Percentiles rank a stretch among this genome's conserved stretches.
Evolutionary conservation across 2,888 invertebrate genomes (phyloP).

Genomic region (Andricus quercusramuli): DNA sequence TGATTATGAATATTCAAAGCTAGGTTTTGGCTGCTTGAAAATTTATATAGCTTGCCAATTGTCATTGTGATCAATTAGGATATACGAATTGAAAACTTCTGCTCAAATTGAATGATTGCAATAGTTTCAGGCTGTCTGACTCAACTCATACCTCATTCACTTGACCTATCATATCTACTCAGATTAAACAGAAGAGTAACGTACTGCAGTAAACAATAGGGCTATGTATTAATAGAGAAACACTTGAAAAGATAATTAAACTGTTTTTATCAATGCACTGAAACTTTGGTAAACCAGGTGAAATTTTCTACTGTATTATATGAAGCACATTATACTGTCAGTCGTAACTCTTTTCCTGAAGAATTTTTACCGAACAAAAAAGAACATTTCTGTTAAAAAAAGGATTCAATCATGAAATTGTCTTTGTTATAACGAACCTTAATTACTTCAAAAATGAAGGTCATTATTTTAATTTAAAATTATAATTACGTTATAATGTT

Average conservation of each 20-base stretch:
- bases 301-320: not conserved
- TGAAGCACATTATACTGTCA: not conserved
- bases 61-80: no score
- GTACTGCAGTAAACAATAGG: constrained; percentile 7
- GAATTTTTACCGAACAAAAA: not conserved
- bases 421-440: not conserved
- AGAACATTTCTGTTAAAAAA: not conserved
- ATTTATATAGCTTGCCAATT: no score
- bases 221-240: not conserved
- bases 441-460: not conserved
- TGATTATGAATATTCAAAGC: not conserved
- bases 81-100: no score
- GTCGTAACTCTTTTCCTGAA: not conserved
- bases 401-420: not conserved
- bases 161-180: no score
- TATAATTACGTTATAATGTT: not conserved
- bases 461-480: not conserved
- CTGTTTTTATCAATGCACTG: not conserved
- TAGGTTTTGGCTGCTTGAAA: no score
- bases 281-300: not conserved
- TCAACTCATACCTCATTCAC: constrained; percentile 5
- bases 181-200: no score
- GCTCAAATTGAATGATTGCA: no score
- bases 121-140: not conserved
- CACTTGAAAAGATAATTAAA: not conserved